A percentile compares a stretch with the other conserved stretches of the same genome.
Conservation (phyloP, 2,113 vertebrate species). For the Oncorhynchus nerka region DNA sequence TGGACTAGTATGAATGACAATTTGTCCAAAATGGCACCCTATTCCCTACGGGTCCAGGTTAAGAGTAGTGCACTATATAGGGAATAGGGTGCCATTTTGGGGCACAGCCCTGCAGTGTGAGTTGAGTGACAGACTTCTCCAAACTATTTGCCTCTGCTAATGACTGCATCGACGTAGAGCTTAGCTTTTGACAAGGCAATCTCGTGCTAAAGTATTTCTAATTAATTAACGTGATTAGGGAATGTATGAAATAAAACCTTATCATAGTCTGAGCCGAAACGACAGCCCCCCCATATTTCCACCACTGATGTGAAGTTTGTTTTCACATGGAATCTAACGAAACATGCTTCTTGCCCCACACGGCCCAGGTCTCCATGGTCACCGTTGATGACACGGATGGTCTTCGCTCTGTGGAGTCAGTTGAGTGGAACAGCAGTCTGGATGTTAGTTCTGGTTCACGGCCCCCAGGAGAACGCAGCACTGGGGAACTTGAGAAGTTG, state of each 20-base stretch:
- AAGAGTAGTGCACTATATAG: no score
- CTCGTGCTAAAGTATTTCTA: neutral
- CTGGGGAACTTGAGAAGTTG: conserved; percentile 23
- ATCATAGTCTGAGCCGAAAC: neutral
- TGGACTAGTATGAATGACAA: no score
- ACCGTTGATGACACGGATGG: no score
- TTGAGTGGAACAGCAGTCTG: conserved; percentile 9
- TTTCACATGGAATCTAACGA: conserved; percentile 16
- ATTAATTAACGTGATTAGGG: conserved; percentile 23
- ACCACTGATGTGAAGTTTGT: conserved; percentile 6
- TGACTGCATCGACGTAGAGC: neutral
- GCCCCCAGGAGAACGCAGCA: neutral
- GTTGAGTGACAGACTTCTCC: neutral
- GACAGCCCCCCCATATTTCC: no score
- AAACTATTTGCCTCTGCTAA: neutral
- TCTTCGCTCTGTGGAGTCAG: conserved; percentile 18
- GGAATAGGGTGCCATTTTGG: no score
- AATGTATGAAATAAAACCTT: conserved; percentile 1
- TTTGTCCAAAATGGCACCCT: no score
- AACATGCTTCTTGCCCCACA: conserved; percentile 24
- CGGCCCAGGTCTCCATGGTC: neutral
- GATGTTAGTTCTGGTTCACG: neutral
- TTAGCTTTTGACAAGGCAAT: no score
- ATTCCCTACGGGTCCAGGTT: no score
- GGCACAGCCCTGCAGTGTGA: no score